A percentile compares a stretch with the other conserved stretches of the same genome.
Conservation (phyloP, 2,113 vertebrate genomes). For the Eptesicus fuscus region DNA sequence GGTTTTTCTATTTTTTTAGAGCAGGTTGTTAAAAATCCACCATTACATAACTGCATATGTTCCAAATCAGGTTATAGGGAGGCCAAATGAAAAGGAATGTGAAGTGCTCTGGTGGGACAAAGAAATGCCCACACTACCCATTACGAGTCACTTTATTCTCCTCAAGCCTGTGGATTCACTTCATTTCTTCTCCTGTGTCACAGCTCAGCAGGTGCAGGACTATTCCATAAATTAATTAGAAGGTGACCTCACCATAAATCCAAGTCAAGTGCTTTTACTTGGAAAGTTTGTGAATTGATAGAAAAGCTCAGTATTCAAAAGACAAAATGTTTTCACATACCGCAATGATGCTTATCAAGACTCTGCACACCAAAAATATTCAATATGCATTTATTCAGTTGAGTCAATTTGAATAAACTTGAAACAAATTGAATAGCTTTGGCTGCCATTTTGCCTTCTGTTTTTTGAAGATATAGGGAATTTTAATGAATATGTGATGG, state of each 20-base stretch:
- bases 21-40: neutral
- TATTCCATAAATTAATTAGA: neutral
- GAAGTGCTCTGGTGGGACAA: neutral
- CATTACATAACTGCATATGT: neutral
- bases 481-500: neutral
- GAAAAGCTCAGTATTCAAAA: neutral
- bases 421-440: neutral
- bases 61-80: neutral
- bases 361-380: neutral
- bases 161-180: neutral
- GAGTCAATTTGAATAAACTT: neutral
- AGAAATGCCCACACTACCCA: neutral
- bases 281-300: neutral
- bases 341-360: neutral
- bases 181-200: neutral
- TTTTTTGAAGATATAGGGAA: neutral
- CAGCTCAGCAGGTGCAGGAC: neutral
- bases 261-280: neutral
- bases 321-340: neutral
- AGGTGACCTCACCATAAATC: neutral
- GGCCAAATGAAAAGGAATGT: neutral
- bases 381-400: neutral
- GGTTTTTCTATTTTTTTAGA: neutral
- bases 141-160: neutral
- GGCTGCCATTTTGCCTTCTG: neutral